A percentile compares a stretch with the other conserved stretches of the same genome.
Conservation (phyloP, 1,140 invertebrate genomes). For the Hycleus phaleratus region DNA sequence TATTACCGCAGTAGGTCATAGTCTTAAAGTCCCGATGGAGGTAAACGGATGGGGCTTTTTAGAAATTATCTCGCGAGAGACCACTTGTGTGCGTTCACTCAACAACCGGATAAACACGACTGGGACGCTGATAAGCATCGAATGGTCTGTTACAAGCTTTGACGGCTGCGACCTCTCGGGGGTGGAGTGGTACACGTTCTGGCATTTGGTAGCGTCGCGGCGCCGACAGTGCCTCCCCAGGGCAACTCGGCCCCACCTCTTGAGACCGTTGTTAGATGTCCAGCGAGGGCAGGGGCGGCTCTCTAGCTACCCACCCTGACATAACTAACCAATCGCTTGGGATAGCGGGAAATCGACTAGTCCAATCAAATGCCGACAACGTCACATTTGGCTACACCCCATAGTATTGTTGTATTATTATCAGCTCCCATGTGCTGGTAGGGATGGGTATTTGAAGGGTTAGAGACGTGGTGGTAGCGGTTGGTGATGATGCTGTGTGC, state of each 20-base stretch:
- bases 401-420: constrained; percentile 14
- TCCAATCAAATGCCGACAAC: constrained; percentile 25
- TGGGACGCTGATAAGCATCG: constrained; percentile 39
- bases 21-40: constrained; percentile 18
- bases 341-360: constrained; percentile 19
- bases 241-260: constrained; percentile 15
- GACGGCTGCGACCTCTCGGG: constrained; percentile 32
- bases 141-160: constrained; percentile 22
- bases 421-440: neutral
- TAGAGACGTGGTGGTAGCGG: neutral
- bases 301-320: constrained; percentile 20
- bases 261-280: constrained; percentile 21
- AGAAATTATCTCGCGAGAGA: constrained; percentile 32
- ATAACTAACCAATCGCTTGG: constrained; percentile 25
- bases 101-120: constrained; percentile 35
- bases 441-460: constrained; percentile 3
- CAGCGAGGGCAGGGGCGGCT: constrained; percentile 23
- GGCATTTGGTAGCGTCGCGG: constrained; percentile 7
- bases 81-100: constrained; percentile 20
- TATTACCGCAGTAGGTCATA: constrained; percentile 21
- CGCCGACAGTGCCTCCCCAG: constrained; percentile 10
- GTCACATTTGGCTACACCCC: constrained; percentile 22
- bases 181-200: constrained; percentile 29
- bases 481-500: neutral
- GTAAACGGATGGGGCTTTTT: constrained; percentile 14